Percentiles rank a stretch among this genome's conserved stretches.
Conservation (phyloP, 2,888 invertebrate species). For the Cerastis leucographa region DNA sequence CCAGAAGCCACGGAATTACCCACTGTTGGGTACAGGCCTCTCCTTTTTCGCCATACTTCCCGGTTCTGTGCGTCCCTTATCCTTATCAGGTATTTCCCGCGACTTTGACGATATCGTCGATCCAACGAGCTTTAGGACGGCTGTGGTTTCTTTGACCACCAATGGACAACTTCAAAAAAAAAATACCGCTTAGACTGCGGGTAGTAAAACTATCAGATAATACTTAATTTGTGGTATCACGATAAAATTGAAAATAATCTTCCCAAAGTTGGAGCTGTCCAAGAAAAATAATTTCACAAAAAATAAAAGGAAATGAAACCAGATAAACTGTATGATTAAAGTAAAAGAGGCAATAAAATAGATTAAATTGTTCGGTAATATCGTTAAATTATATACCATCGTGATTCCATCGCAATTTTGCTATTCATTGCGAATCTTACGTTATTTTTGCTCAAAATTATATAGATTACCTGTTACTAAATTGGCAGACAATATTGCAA, state of each 20-base stretch:
- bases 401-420: slow-evolving; percentile 26
- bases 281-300: slow-evolving; percentile 10
- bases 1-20: too few species aligned
- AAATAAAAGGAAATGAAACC: slow-evolving; percentile 6
- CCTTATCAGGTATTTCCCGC: too few species aligned
- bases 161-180: background rate
- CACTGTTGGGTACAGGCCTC: too few species aligned
- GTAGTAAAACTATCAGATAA: background rate
- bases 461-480: slow-evolving; percentile 35
- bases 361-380: slow-evolving; percentile 48
- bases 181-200: background rate
- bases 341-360: slow-evolving; percentile 46
- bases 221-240: background rate
- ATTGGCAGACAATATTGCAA: slow-evolving; percentile 28
- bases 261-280: background rate
- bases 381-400: slow-evolving; percentile 48
- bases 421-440: slow-evolving; percentile 13
- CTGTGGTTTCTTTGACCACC: too few species aligned
- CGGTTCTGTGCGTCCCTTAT: too few species aligned
- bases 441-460: slow-evolving; percentile 37
- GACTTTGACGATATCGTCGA: too few species aligned
- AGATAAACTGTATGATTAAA: slow-evolving; percentile 25
- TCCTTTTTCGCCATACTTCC: too few species aligned
- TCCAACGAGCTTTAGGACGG: too few species aligned
- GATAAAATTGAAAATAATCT: background rate